phyloP scores from a whole-genome alignment of 1,140 invertebrate species.

The Octopus bimaculoides region DNA sequence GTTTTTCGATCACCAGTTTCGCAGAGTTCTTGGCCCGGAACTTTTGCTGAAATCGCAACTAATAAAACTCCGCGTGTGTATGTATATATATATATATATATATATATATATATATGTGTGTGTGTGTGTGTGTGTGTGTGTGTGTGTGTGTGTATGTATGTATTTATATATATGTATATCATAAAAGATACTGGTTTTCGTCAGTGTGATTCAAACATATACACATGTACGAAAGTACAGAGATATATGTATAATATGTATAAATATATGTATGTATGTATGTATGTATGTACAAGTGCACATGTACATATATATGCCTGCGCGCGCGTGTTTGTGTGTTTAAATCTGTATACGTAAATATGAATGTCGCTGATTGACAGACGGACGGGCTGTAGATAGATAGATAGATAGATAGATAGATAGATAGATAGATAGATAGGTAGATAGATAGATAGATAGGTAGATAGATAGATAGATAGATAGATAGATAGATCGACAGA shows the following conservation, averaged over 20 bases:
- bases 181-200: background rate
- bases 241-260: background rate
- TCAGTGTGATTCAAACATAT: background rate
- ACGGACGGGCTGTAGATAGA: no score
- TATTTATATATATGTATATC: background rate
- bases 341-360: no score
- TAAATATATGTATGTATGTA: background rate
- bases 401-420: no score
- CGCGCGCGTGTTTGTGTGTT: no score
- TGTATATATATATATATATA: slow-evolving; percentile 2
- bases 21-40: no score
- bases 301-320: background rate
- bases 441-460: no score
- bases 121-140: background rate
- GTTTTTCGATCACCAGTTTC: no score
- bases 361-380: no score
- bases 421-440: no score
- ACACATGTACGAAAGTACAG: background rate
- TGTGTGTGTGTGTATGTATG: background rate
- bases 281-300: background rate
- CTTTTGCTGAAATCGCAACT: no score
- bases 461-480: no score
- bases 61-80: background rate
- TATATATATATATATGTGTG: background rate
- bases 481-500: no score